Base-by-base conservation (phyloP, 2,888 invertebrate species). In the Drosophila histrio region DNA sequence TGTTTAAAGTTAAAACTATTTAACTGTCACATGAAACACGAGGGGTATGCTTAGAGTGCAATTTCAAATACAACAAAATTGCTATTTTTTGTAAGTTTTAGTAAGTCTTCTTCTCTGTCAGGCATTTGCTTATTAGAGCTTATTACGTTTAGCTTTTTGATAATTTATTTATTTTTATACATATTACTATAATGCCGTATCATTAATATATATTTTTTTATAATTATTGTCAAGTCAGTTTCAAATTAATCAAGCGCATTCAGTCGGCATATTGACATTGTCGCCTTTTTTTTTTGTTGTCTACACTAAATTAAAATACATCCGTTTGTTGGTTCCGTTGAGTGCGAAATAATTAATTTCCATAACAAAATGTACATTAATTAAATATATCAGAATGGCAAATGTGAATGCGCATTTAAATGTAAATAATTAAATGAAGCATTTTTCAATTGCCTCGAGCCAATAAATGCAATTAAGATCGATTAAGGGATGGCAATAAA, bases 231-330 rank as follows among this genome's bases (percentile, higher is more conserved):
- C 56, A 41, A 62, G 44, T 49, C 34, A 63, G 74, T 38, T 64
- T 65, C 58, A 67, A 63, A 75, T 83, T 72, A 79, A 81, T 86
- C 83, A 77, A 79, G 83, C 74, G 62, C 54, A 61, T 62, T 62
- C 72, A 72, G 28, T 30, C n/a, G 56, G 32, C 86, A 81, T 81
- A 81, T 83, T 79, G 80, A 72, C 72, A 69, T 66, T 81, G 86
- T 79, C 63, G 53, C 32, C 49, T 36, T 53, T 38, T 26, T 61
- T 15, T 60, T 66, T 52, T 11, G 1, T 24, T 34, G 8, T 21
- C 15, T 17, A 30, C 44, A 62, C 44, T 64, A 46, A 64, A 61
- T 74, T 80, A 65, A 77, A 61, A 74, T 50, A 50, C 72, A 54
- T 65, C 72, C 65, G 53, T 59, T 57, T 54, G 53, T 28, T 39